Evolutionary conservation across 64 coral and sea anemone genomes (phyloP), one percentile per base, ranked within the genome.

Genomic region (Pachyseris speciosa): DNA sequence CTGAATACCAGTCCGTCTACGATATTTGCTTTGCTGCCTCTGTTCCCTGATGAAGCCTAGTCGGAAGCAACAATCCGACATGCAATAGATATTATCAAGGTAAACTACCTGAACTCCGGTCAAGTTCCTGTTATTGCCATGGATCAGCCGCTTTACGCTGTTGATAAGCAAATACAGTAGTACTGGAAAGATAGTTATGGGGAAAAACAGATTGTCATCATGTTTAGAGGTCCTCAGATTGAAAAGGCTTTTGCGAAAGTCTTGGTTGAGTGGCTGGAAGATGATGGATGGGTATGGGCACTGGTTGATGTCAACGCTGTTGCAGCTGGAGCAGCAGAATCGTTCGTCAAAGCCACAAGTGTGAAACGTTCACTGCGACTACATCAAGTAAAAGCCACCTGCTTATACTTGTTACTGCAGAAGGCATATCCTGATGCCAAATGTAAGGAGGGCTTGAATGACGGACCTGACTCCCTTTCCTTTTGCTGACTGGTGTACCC

Each of bases 141-240:
- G 38, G 83, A 86, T 55, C 83, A 86, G 83, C 83, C 83, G 19
- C 39, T 86, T 9, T 86, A 69, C n/a, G 83, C 61, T 67, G 83
- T 86, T 36, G 83, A 61, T 3, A 86, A 86, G 36, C 61, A 86
- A 86, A 86, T 86, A 69, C 64, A 86, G 15, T 49, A 38, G 84
- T 71, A 86, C 64, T 86, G 40, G 20, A 86, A 50, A 20, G 84
- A 86, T 48, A 37, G 37, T 6, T 84, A 84, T 65, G 80, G 80
- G 31, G 80, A 84, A 11, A 20, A 60, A 5, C 69, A 86, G 37
- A 38, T 86, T 70, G 39, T 80, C 39, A 81, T 90, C 58, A 90
- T 80, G 88, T 90, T 90, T 70, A 74, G 74, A 0, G 88, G 88
- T 50, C 48, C 69, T 3, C 88, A 81, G 13, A 80, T 90, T 7